Conservation (phyloP, 2,113 vertebrate species). For the Corythaeola cristata region DNA sequence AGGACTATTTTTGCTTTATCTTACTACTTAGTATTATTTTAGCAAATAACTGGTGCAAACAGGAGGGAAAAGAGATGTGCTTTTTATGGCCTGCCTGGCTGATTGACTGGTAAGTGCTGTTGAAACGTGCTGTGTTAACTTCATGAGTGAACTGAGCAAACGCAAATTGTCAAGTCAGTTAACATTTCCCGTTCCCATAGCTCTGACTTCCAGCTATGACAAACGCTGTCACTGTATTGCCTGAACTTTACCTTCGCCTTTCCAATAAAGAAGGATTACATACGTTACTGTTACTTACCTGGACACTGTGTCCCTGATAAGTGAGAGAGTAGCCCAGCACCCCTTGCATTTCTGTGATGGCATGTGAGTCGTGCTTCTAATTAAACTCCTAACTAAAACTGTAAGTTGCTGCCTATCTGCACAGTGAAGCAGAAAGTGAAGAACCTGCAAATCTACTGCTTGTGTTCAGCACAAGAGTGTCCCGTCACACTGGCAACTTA, state of each 20-base stretch:
- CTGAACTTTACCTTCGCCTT: neutral
- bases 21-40: neutral
- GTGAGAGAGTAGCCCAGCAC: neutral
- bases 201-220: neutral
- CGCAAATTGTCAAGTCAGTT: neutral
- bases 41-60: neutral
- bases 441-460: neutral
- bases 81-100: neutral
- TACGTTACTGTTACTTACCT: neutral
- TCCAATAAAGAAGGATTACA: neutral
- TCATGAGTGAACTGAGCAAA: neutral
- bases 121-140: neutral
- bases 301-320: neutral
- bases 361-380: neutral
- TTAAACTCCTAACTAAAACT: neutral
- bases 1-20: neutral
- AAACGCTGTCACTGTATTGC: neutral
- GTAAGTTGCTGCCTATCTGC: neutral
- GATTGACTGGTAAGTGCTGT: neutral
- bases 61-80: neutral
- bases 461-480: neutral
- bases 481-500: neutral
- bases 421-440: neutral
- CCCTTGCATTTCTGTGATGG: neutral
- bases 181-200: neutral